phyloP scores from a whole-genome alignment of 2,797 vertebrate genomes.

The Tamandua tetradactyla region DNA sequence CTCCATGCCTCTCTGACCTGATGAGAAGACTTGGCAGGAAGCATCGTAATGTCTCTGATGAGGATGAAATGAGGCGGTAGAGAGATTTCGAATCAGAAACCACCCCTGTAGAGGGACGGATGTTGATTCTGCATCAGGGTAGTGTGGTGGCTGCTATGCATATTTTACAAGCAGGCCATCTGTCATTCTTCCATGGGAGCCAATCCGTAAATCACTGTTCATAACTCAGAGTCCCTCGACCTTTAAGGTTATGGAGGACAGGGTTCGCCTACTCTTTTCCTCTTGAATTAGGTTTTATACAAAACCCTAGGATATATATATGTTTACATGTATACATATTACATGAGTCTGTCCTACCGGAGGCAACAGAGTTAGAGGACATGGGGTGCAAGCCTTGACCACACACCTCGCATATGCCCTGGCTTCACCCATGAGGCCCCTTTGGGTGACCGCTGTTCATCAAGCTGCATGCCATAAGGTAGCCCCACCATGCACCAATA shows the following conservation, averaged over 20 bases:
- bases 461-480: not conserved
- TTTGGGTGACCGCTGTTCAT: not conserved
- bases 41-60: not conserved
- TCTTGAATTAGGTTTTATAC: constrained; percentile 2
- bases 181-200: not conserved
- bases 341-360: not conserved
- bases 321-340: too few relatives aligned
- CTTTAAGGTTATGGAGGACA: not conserved
- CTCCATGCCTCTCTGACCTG: not conserved
- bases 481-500: not conserved
- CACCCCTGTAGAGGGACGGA: not conserved
- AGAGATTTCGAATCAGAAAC: not conserved
- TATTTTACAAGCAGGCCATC: not conserved
- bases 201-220: not conserved
- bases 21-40: not conserved
- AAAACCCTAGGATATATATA: not conserved
- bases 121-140: not conserved
- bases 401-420: not conserved
- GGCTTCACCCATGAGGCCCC: not conserved
- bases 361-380: not conserved
- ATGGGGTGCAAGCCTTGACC: not conserved
- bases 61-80: not conserved
- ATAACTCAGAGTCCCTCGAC: not conserved
- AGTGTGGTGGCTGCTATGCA: not conserved
- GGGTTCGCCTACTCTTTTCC: not conserved